These are phyloP conservation scores for Sebastes cheni DNA, from an alignment of 2,797 vertebrate genomes.

Conservation along the genomic window DNA sequence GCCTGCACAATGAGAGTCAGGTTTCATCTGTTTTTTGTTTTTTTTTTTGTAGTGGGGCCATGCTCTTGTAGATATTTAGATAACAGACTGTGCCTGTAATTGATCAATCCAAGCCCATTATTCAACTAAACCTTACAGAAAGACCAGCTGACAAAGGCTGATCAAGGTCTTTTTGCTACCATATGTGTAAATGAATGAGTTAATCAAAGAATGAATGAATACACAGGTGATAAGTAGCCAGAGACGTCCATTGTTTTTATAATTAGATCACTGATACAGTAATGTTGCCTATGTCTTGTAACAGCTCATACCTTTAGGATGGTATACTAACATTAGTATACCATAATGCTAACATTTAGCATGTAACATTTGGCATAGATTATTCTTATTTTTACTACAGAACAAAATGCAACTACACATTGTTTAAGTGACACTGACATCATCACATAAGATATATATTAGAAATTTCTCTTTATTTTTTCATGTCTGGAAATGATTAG, in stretches of 20 bases:
- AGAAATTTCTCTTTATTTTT: neutral
- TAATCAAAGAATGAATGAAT: neutral
- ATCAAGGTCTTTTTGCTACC: neutral
- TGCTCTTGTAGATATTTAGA: neutral
- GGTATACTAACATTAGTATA: neutral
- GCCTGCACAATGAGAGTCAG: neutral
- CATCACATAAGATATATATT: neutral
- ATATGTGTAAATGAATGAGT: neutral
- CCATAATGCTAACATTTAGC: neutral
- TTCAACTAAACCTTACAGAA: neutral
- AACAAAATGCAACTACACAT: neutral
- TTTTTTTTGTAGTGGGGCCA: neutral
- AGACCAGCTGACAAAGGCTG: neutral
- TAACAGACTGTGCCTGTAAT: neutral
- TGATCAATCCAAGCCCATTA: neutral
- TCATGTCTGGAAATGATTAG: no score
- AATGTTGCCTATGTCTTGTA: neutral
- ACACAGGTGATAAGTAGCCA: neutral
- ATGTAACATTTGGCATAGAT: neutral
- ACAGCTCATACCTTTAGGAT: neutral
- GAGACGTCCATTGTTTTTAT: neutral
- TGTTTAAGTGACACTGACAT: neutral
- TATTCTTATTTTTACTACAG: neutral
- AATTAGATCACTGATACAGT: slow-evolving; percentile 1
- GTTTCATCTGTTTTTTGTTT: neutral